Percentiles rank a stretch among this genome's conserved stretches.
Evolutionary conservation across 2,797 vertebrate species (phyloP).

Genomic region (Neosilurus hyrtlii): DNA sequence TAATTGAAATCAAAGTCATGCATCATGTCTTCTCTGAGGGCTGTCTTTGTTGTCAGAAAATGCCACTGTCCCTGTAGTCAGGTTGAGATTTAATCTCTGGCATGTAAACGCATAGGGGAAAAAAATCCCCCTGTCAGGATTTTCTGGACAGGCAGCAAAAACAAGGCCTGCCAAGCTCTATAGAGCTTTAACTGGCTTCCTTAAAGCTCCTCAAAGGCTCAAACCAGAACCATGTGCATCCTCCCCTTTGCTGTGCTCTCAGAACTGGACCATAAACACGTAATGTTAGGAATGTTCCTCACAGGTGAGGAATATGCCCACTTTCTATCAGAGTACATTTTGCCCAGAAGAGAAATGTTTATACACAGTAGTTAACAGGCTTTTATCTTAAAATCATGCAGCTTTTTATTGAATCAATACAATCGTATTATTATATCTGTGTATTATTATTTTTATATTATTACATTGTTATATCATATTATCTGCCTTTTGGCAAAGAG

Average conservation of each 20-base stretch:
- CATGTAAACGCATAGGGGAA: constrained; percentile 68
- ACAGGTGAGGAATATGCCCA: constrained; percentile 67
- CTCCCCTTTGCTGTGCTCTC: constrained; percentile 61
- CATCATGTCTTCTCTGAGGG: constrained; percentile 44
- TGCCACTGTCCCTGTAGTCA: constrained; percentile 62
- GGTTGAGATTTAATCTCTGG: constrained; percentile 55
- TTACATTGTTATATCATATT: constrained; percentile 7
- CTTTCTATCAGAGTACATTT: constrained; percentile 48
- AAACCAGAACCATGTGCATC: constrained; percentile 69
- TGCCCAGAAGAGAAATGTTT: neutral
- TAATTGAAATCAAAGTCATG: constrained; percentile 35
- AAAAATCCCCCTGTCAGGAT: constrained; percentile 59
- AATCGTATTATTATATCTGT: neutral
- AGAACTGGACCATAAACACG: constrained; percentile 70
- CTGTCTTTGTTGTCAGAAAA: constrained; percentile 68
- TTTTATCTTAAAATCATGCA: constrained; percentile 1
- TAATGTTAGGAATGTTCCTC: constrained; percentile 67
- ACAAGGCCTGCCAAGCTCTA: constrained; percentile 55
- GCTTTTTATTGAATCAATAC: constrained; percentile 10
- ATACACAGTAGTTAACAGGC: constrained; percentile 16
- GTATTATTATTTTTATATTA: neutral
- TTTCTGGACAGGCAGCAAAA: constrained; percentile 57
- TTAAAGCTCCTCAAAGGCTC: constrained; percentile 55
- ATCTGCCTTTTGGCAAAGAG: constrained; percentile 8
- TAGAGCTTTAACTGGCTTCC: constrained; percentile 48